These are phyloP conservation scores for Drosophila willistoni DNA, from an alignment of 1,140 invertebrate species.

Conservation along the genomic window DNA sequence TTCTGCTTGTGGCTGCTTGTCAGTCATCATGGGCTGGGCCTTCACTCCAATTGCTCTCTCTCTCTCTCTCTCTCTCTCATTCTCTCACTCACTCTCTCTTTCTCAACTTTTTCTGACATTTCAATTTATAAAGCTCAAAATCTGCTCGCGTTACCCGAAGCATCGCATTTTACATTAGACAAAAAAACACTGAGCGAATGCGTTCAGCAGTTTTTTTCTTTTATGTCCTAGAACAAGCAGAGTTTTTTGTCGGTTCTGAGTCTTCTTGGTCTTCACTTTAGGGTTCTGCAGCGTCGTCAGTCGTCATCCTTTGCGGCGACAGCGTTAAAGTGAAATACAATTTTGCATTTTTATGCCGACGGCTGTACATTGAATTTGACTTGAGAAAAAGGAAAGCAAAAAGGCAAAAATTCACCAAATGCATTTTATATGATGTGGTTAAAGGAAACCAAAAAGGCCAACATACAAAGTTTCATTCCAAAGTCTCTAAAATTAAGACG, in stretches of 20 bases:
- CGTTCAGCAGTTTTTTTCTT: background rate
- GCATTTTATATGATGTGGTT: constrained; percentile 12
- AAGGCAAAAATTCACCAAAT: constrained; percentile 16
- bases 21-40: constrained; percentile 50
- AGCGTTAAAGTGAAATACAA: constrained; percentile 69
- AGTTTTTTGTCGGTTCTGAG: background rate
- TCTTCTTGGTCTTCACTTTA: constrained; percentile 6
- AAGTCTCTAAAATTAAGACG: too few relatives aligned
- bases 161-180: constrained; percentile 71
- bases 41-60: background rate
- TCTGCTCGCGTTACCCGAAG: constrained; percentile 75
- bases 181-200: constrained; percentile 37
- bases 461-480: too few relatives aligned
- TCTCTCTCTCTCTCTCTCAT: background rate
- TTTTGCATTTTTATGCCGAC: constrained; percentile 63
- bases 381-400: constrained; percentile 29
- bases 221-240: constrained; percentile 1
- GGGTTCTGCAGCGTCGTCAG: constrained; percentile 21
- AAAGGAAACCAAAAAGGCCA: background rate
- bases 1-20: constrained; percentile 50
- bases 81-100: background rate
- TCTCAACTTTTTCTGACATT: constrained; percentile 81
- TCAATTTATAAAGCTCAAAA: constrained; percentile 82
- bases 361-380: constrained; percentile 70
- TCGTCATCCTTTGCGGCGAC: constrained; percentile 29